Evolutionary conservation across 2,888 invertebrate species (phyloP), one percentile per base, ranked within the genome.

Genomic region (Dione vanillae): DNA sequence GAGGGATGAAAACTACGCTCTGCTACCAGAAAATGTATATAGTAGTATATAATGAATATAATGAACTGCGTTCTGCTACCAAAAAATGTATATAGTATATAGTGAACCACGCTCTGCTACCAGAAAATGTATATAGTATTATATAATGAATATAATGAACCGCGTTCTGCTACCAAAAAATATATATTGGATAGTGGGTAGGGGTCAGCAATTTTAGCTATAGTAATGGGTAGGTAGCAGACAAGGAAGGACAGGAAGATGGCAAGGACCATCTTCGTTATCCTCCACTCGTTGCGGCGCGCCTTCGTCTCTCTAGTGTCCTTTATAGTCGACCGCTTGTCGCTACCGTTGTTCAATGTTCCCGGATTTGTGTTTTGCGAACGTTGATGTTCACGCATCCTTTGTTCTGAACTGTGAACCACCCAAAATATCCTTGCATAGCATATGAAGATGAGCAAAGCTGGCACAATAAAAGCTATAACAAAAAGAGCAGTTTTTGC

Each of bases 181-280:
- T n/a, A n/a, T n/a, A n/a, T n/a, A n/a, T n/a, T n/a, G n/a, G n/a
- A n/a, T n/a, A n/a, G n/a, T n/a, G n/a, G n/a, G n/a, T n/a, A n/a
- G n/a, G n/a, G n/a, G 84, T 97, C 97, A 73, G 96, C 94, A 35
- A 98, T 96, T 90, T 98, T 98, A 65, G 97, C 97, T 35, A 98
- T 95, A 0, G 98, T 98, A 73, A 98, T 97, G 1, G 98, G 98
- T 76, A 98, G 91, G 84, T 98, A 98, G 86, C 98, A 98, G 43
- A 97, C 94, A 9, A 98, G 94, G 84, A 98, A 98, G 19, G 98
- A 97, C 43, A 97, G 91, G 84, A 98, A 98, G 78, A 98, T 98
- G 41, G 97, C 97, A 40, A 98, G 92, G 62, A 98, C 98, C 98
- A 98, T 98, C 80, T 97, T 97, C 0, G 98, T 97, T 78, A 98